Conservation (phyloP, 2,797 vertebrate genomes). For the Hoplostethus mediterraneus region DNA sequence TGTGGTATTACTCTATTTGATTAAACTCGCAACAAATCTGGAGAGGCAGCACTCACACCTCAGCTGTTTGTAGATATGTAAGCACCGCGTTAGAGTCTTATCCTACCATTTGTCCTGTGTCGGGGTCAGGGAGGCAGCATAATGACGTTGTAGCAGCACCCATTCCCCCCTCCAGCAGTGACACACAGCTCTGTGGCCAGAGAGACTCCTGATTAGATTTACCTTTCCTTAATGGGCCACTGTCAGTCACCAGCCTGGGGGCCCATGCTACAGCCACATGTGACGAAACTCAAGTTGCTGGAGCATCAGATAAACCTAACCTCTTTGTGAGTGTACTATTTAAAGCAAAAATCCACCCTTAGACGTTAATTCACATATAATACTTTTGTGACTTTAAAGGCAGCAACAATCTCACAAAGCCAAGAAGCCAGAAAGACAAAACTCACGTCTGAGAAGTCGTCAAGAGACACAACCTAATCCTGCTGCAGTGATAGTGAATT, state of each 20-base stretch:
- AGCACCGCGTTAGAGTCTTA: constrained; percentile 37
- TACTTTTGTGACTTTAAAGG: no score
- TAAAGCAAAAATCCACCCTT: no score
- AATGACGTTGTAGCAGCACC: constrained; percentile 58
- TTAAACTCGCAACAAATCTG: background rate
- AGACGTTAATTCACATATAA: no score
- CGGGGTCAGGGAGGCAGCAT: constrained; percentile 65
- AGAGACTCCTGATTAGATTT: constrained; percentile 83
- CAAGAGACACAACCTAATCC: no score
- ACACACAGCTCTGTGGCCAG: constrained; percentile 68
- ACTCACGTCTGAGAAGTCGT: no score
- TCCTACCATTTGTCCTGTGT: constrained; percentile 35
- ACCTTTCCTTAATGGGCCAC: constrained; percentile 82
- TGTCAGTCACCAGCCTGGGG: constrained; percentile 76
- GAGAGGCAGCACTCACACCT: constrained; percentile 5
- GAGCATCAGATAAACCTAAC: constrained; percentile 62
- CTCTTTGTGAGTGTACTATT: constrained; percentile 39
- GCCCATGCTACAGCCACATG: constrained; percentile 54
- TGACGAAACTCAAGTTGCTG: constrained; percentile 66
- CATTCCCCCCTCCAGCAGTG: constrained; percentile 66
- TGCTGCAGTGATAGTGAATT: no score
- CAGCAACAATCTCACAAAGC: no score
- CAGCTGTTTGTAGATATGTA: constrained; percentile 20
- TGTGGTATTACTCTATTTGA: background rate
- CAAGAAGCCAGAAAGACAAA: no score